phyloP scores from a whole-genome alignment of 2,888 invertebrate species.

The Xestia c-nigrum region DNA sequence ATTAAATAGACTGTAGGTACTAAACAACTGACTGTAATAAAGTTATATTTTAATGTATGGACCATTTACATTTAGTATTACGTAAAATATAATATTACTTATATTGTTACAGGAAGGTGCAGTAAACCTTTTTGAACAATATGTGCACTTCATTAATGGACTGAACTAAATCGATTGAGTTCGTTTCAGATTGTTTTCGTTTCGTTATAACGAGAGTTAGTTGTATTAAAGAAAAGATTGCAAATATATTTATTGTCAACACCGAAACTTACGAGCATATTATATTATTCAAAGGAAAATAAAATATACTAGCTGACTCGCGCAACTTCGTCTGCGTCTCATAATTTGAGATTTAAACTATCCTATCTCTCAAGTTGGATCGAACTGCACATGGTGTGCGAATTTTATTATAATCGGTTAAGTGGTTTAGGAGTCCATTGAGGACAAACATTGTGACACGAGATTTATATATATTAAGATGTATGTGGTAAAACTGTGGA shows the following conservation, averaged over 20 bases:
- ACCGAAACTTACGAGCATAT: conserved; percentile 44
- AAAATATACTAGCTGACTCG: no score
- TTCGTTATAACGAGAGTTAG: conserved; percentile 46
- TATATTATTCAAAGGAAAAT: conserved; percentile 20
- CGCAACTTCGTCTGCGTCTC: no score
- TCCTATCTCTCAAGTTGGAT: no score
- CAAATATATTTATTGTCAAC: conserved; percentile 45
- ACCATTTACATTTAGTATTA: background rate
- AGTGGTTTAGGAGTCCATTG: no score
- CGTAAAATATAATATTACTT: conserved; percentile 4
- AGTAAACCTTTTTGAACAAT: conserved; percentile 54
- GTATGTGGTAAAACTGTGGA: conserved; percentile 8
- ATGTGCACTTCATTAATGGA: conserved; percentile 52
- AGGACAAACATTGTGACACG: no score
- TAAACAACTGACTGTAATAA: background rate
- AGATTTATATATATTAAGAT: no score
- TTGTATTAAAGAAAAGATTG: conserved; percentile 25
- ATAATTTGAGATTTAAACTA: no score
- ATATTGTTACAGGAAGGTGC: conserved; percentile 17
- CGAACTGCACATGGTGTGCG: no score
- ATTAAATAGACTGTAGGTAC: background rate
- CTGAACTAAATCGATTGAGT: conserved; percentile 64
- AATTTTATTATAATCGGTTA: no score
- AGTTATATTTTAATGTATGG: background rate
- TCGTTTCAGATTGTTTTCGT: conserved; percentile 64